phyloP scores from a whole-genome alignment of 2,888 invertebrate species.

The Anodontia alba region DNA sequence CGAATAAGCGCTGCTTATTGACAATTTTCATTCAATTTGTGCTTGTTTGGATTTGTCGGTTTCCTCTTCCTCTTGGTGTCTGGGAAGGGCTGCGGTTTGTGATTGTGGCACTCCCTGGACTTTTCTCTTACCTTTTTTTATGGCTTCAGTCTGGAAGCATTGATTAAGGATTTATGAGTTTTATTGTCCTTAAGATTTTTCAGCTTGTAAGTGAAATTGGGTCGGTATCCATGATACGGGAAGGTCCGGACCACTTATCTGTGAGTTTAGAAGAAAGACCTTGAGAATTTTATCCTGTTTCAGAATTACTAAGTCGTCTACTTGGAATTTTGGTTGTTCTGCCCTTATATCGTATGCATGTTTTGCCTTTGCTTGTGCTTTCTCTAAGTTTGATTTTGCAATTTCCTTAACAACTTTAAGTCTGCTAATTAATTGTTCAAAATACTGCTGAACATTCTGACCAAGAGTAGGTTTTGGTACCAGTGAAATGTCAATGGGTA shows the following conservation, averaged over 20 bases:
- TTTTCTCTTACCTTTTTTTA: no score
- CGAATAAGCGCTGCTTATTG: no score
- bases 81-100: no score
- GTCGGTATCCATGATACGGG: conserved; percentile 29
- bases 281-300: background rate
- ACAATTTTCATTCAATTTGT: no score
- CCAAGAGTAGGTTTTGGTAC: conserved; percentile 33
- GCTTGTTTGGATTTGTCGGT: no score
- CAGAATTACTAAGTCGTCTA: conserved; percentile 36
- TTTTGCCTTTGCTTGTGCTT: conserved; percentile 23
- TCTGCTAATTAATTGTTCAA: conserved; percentile 17
- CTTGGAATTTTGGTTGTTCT: conserved; percentile 31
- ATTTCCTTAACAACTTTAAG: conserved; percentile 9
- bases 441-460: conserved; percentile 10
- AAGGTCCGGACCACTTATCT: conserved; percentile 42
- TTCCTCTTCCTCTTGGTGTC: no score
- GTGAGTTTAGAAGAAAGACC: background rate
- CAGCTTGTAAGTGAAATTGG: conserved; percentile 44
- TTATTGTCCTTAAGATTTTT: conserved; percentile 14
- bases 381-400: conserved; percentile 28
- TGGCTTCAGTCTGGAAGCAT: conserved; percentile 41
- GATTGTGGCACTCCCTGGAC: no score
- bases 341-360: conserved; percentile 24
- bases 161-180: background rate
- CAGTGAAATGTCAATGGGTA: conserved; percentile 36